Evolutionary conservation across 2,888 invertebrate species (phyloP), one percentile per base, ranked within the genome.

Genomic region (Ormyrus nitidulus): DNA sequence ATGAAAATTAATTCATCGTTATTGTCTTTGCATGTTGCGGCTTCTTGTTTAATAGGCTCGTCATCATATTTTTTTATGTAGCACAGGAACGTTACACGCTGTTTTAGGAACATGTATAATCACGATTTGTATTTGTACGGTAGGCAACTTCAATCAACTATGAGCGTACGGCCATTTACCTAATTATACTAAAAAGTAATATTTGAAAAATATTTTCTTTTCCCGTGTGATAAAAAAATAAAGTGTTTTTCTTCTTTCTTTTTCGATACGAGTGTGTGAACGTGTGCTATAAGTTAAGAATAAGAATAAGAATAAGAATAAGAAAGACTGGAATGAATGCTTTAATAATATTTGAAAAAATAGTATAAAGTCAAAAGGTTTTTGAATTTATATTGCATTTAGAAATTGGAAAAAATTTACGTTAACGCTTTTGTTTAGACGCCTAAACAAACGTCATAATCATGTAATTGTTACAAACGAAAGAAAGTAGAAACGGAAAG

Each of bases 151-250:
- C 66, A 82, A 78, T 81, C 82, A 78, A 76, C 69, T 82, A 73
- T 83, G 81, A 83, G 82, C 79, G 83, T 78, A 69, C 82, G 78
- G 81, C 81, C 78, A 83, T 84, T 77, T 83, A 83, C 58, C 34
- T 53, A 81, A 72, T 72, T 82, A 59, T 82, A 82, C 80, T 82
- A 76, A 69, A 75, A 74, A 79, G 79, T 82, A 82, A 80, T 61
- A 58, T 69, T 79, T 75, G 19, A 13, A 61, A 34, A 78, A 70
- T 78, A 71, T 77, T 83, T 77, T 75, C 34, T 19, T 79, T 80
- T 81, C 78, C 75, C 79, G 74, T 78, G 79, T 82, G 81, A 82
- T 80, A 80, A 81, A 59, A 59, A 51, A 44, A 10, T 64, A 54
- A 11, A 5, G 64, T 44, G 48, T 51, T 71, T 80, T 79, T 76